Percentiles rank a stretch among this genome's conserved stretches.
Conservation (phyloP, 2,797 vertebrate species). For the Rhinella marina region DNA sequence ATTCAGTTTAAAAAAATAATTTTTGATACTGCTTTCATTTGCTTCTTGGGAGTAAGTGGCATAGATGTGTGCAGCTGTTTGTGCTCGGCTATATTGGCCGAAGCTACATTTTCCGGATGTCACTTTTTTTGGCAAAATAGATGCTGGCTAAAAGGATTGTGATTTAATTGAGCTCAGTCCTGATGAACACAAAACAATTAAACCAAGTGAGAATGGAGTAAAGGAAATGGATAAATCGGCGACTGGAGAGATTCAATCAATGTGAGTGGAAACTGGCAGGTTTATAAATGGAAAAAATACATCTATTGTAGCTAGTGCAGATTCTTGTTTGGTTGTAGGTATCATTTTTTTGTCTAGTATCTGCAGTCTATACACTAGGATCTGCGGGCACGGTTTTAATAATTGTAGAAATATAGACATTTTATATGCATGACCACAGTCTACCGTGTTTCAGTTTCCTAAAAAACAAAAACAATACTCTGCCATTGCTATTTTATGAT, state of each 20-base stretch:
- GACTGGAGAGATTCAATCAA: slow-evolving; percentile 21
- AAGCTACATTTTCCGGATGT: not conserved
- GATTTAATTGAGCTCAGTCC: slow-evolving; percentile 24
- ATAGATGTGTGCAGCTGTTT: slow-evolving; percentile 4
- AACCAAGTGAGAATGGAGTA: not conserved
- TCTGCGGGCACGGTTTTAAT: not conserved
- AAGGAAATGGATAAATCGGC: slow-evolving; percentile 24
- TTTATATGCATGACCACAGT: too few relatives aligned
- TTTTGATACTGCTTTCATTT: not conserved
- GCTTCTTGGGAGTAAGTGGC: not conserved
- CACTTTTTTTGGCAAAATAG: slow-evolving; percentile 11
- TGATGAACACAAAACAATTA: slow-evolving; percentile 31
- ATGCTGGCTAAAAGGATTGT: slow-evolving; percentile 33
- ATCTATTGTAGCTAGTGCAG: not conserved
- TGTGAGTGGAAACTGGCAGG: not conserved
- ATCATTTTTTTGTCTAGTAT: not conserved
- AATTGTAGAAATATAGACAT: not conserved
- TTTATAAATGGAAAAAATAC: not conserved
- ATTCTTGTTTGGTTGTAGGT: not conserved
- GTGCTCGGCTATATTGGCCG: slow-evolving; percentile 17
- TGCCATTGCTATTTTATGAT: too few relatives aligned
- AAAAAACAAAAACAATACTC: too few relatives aligned
- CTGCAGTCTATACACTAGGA: not conserved
- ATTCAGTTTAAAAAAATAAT: not conserved
- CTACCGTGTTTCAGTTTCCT: too few relatives aligned